phyloP scores from a whole-genome alignment of 2,797 vertebrate species.

The Allobates femoralis region DNA sequence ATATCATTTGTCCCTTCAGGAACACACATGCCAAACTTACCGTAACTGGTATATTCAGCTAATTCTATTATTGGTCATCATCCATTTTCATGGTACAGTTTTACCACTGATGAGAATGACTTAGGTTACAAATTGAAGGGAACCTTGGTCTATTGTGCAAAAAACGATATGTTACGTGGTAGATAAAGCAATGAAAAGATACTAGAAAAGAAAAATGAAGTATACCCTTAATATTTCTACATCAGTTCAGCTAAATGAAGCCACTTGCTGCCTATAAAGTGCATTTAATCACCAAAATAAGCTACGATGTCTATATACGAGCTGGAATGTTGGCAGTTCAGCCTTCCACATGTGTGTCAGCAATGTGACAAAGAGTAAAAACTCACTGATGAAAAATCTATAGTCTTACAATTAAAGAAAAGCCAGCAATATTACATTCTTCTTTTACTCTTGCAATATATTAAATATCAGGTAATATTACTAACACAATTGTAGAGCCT shows the following conservation, averaged over 20 bases:
- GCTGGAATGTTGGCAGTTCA: slow-evolving; percentile 7
- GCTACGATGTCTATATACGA: slow-evolving; percentile 1
- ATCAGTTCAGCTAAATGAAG: slow-evolving; percentile 31
- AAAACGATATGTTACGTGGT: background rate
- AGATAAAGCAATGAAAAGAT: background rate
- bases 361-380: background rate
- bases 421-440: background rate
- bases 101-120: background rate
- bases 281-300: background rate
- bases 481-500: background rate
- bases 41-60: too few relatives aligned
- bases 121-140: background rate
- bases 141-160: background rate
- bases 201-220: background rate
- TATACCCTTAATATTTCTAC: slow-evolving; percentile 7
- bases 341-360: background rate
- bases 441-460: background rate
- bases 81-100: background rate
- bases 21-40: too few relatives aligned
- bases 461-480: background rate
- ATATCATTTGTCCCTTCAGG: too few relatives aligned
- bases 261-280: slow-evolving; percentile 15
- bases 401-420: background rate
- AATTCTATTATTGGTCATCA: too few relatives aligned
- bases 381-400: background rate